These are phyloP conservation scores for Heterodera schachtii DNA, from an alignment of 1,140 invertebrate species.

Conservation along the genomic window DNA sequence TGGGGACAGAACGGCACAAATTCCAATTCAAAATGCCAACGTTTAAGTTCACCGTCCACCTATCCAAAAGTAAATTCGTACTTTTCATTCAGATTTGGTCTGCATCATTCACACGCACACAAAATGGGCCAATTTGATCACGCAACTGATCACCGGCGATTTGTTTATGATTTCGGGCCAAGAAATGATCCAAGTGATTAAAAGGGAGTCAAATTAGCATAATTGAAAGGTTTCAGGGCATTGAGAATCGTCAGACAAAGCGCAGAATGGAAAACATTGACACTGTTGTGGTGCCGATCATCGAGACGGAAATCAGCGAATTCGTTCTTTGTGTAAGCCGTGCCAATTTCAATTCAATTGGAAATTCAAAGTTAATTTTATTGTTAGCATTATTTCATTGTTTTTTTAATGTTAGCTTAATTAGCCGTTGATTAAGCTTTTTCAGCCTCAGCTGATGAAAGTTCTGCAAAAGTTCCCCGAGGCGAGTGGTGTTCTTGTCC, in stretches of 20 bases:
- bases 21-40: too few relatives aligned
- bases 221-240: conserved; percentile 69
- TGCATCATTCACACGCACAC: conserved; percentile 81
- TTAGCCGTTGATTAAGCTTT: conserved; percentile 62
- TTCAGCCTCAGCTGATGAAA: conserved; percentile 80
- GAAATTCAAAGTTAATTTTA: neutral
- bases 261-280: conserved; percentile 85
- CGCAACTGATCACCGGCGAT: conserved; percentile 74
- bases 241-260: conserved; percentile 72
- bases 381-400: too few relatives aligned
- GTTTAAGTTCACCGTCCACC: too few relatives aligned
- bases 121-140: conserved; percentile 84
- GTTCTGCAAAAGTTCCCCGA: conserved; percentile 88
- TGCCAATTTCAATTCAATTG: conserved; percentile 18
- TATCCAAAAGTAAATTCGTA: too few relatives aligned
- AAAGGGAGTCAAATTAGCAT: neutral
- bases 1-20: too few relatives aligned
- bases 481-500: conserved; percentile 85
- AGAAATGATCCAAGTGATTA: conserved; percentile 88
- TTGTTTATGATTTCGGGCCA: conserved; percentile 86
- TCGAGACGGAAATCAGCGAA: conserved; percentile 94
- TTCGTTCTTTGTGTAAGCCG: conserved; percentile 73
- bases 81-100: neutral
- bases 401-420: too few relatives aligned
- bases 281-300: conserved; percentile 89